Conservation (phyloP, 2,888 invertebrate genomes). For the Philonicus albiceps region DNA sequence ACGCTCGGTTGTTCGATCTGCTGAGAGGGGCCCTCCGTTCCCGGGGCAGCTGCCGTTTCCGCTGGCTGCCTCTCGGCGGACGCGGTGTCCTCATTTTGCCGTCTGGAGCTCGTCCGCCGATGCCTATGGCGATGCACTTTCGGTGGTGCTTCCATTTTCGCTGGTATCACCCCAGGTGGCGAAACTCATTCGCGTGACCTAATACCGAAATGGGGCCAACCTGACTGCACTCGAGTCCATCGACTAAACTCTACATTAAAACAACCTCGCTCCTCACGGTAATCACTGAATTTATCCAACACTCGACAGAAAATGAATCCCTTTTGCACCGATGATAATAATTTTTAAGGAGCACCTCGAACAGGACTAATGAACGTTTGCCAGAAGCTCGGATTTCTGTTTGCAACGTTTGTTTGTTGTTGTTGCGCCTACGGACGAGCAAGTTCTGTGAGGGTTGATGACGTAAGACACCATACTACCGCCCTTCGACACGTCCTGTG, state of each 20-base stretch:
- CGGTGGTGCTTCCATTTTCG: conserved; percentile 59
- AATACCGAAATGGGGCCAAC: conserved; percentile 27
- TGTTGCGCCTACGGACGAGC: conserved; percentile 41
- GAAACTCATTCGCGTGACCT: conserved; percentile 31
- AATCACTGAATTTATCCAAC: neutral
- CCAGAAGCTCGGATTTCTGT: conserved; percentile 22
- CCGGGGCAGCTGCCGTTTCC: neutral
- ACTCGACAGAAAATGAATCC: neutral
- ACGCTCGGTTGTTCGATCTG: conserved; percentile 44
- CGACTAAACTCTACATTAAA: neutral
- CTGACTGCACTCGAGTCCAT: neutral
- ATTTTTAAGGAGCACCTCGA: neutral
- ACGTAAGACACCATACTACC: conserved; percentile 50
- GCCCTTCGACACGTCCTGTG: neutral
- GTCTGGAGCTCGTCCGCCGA: conserved; percentile 59
- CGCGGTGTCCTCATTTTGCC: conserved; percentile 55
- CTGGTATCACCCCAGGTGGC: neutral
- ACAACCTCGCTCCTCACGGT: neutral
- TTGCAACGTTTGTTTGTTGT: conserved; percentile 31
- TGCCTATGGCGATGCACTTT: conserved; percentile 62
- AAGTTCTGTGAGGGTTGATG: conserved; percentile 50
- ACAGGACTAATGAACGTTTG: neutral
- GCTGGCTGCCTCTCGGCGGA: conserved; percentile 50
- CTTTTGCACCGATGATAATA: neutral
- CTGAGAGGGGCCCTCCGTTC: conserved; percentile 41